phyloP scores from a whole-genome alignment of 2,797 vertebrate genomes.

The Phoxinus dragarum region DNA sequence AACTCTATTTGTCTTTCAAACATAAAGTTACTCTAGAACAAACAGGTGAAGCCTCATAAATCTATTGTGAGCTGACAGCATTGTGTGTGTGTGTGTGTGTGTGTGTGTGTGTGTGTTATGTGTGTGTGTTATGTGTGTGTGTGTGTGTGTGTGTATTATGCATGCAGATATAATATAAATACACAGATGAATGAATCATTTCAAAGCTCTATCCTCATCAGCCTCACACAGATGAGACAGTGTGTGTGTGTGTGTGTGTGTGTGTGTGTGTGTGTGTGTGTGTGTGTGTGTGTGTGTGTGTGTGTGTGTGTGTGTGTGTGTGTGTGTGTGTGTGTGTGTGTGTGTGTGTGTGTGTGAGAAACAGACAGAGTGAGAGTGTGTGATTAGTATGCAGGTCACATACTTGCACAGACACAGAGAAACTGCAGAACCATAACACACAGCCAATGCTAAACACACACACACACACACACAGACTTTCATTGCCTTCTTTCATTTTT shows the following conservation, averaged over 20 bases:
- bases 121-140: not conserved
- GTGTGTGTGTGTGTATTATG: not conserved
- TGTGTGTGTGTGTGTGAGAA: not conserved
- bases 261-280: constrained; percentile 14
- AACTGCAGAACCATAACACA: constrained; percentile 36
- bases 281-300: not conserved
- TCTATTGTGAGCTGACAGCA: not conserved
- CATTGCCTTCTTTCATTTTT: not conserved
- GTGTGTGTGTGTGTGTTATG: not conserved
- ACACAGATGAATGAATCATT: not conserved
- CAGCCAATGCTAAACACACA: constrained; percentile 11
- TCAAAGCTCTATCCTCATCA: constrained; percentile 4
- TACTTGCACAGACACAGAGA: constrained; percentile 37
- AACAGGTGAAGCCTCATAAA: not conserved
- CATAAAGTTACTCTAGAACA: not conserved
- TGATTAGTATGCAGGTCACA: constrained; percentile 55
- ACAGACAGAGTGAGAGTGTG: not conserved
- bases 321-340: constrained; percentile 12
- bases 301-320: constrained; percentile 6
- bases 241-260: constrained; percentile 5
- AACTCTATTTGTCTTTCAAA: constrained; percentile 9
- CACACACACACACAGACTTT: constrained; percentile 16
- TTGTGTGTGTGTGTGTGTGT: not conserved
- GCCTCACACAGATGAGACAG: constrained; percentile 2
- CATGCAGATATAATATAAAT: not conserved